Conservation (phyloP, 2,113 vertebrate species). For the Hemiprocne comata region DNA sequence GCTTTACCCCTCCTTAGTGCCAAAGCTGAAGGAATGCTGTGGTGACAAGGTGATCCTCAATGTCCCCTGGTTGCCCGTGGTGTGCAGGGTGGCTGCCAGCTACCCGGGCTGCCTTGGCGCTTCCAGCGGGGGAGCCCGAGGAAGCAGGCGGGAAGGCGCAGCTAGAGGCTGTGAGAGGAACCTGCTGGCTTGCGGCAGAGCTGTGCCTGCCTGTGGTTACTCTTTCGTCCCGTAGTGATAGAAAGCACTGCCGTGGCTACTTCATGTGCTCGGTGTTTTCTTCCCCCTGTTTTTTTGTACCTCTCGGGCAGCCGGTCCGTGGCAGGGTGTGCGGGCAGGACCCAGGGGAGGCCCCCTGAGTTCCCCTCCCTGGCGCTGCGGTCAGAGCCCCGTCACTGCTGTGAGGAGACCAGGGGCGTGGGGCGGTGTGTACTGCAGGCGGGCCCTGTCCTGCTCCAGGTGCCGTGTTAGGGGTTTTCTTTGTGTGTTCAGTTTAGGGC, state of each 20-base stretch:
- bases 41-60: fast-evolving
- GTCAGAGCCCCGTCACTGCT: fast-evolving
- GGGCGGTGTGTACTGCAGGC: fast-evolving
- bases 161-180: not conserved
- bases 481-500: fast-evolving
- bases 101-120: fast-evolving
- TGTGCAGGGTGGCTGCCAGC: fast-evolving
- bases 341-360: fast-evolving
- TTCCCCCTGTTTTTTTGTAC: too few relatives aligned
- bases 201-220: not conserved
- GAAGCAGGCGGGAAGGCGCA: fast-evolving
- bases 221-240: fast-evolving
- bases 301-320: fast-evolving
- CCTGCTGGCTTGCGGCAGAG: not conserved
- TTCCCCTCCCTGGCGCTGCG: fast-evolving
- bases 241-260: fast-evolving
- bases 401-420: too few relatives aligned
- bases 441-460: too few relatives aligned
- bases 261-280: not conserved
- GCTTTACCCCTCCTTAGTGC: fast-evolving
- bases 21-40: not conserved
- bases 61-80: not conserved
- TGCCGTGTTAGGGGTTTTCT: fast-evolving
- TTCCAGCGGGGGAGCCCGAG: not conserved
- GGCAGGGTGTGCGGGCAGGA: fast-evolving